Evolutionary conservation across 2,797 vertebrate species (phyloP).

Genomic region (Tiaroga cobitis): DNA sequence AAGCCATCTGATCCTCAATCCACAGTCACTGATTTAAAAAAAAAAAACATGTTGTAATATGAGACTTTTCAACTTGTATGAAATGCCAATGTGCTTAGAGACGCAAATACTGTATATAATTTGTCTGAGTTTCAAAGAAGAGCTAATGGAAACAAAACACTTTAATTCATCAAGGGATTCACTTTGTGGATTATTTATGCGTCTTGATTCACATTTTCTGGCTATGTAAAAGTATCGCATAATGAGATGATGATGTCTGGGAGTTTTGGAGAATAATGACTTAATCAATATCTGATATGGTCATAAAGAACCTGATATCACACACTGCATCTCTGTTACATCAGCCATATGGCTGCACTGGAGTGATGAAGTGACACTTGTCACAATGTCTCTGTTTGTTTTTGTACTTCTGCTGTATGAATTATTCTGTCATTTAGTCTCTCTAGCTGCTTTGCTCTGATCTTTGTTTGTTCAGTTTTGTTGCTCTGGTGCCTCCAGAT

Average conservation of each 20-base stretch:
- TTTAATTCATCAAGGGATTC: constrained; percentile 37
- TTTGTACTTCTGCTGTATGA: background rate
- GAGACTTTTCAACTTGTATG: background rate
- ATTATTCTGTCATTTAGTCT: background rate
- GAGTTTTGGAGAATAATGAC: constrained; percentile 27
- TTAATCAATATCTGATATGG: constrained; percentile 44
- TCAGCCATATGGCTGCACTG: constrained; percentile 26
- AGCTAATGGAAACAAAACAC: constrained; percentile 30
- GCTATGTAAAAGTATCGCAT: constrained; percentile 17
- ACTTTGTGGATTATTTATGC: constrained; percentile 30
- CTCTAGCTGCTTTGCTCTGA: background rate
- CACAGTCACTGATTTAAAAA: background rate
- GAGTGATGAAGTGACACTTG: constrained; percentile 6
- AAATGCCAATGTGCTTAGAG: constrained; percentile 16
- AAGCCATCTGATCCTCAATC: background rate
- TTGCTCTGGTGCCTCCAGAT: background rate
- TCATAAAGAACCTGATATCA: constrained; percentile 23
- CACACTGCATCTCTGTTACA: constrained; percentile 20
- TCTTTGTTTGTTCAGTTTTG: background rate
- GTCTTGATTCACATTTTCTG: background rate
- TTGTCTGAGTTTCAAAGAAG: constrained; percentile 2
- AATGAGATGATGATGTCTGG: constrained; percentile 17
- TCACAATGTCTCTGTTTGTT: background rate
- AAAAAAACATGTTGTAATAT: constrained; percentile 3
- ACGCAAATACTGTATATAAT: background rate